Conservation (phyloP, 2,113 vertebrate genomes). For the Carassius carassius region DNA sequence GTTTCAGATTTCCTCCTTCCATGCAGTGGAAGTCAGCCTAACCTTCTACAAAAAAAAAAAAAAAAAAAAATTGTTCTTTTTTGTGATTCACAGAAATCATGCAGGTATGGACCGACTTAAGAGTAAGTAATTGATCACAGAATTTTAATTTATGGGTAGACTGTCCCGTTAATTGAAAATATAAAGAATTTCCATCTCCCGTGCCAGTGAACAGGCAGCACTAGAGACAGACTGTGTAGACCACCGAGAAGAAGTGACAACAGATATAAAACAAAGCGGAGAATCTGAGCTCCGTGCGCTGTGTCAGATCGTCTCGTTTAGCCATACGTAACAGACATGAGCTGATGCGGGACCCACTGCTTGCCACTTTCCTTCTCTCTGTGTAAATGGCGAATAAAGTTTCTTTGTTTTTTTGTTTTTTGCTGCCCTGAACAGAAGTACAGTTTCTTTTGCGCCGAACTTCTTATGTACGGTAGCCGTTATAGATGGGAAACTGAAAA, state of each 20-base stretch:
- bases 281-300: background rate
- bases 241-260: background rate
- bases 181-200: background rate
- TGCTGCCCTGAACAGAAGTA: background rate
- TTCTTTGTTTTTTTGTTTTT: too few species aligned
- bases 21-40: background rate
- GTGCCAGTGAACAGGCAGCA: background rate
- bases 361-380: background rate
- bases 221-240: background rate
- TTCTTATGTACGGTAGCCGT: too few species aligned
- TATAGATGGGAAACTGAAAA: too few species aligned
- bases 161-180: background rate
- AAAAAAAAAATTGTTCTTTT: too few species aligned
- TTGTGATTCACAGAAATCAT: background rate
- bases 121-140: background rate
- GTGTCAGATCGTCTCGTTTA: background rate
- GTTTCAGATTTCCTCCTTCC: background rate
- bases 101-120: background rate
- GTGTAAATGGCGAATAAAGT: background rate
- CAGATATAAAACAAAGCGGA: background rate
- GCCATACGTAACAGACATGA: slow-evolving; percentile 27
- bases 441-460: background rate
- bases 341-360: background rate
- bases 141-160: background rate
- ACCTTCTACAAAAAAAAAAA: too few species aligned